Base-by-base conservation (phyloP, 1,140 invertebrate genomes). In the Odontomachus brunneus region DNA sequence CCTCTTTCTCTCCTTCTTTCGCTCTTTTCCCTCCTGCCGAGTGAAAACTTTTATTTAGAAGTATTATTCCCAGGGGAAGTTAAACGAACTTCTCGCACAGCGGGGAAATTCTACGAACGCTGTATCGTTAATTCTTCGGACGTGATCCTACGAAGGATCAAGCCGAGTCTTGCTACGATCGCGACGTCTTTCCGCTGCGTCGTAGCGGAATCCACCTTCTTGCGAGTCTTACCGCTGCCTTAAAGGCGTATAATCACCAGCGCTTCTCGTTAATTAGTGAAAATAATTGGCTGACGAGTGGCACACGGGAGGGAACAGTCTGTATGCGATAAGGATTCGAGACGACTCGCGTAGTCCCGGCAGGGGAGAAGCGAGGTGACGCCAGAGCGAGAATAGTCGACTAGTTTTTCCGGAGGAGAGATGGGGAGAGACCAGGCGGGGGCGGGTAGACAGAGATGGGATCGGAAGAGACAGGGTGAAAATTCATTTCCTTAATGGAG, bases 401-500 rank as follows among this genome's bases (percentile, higher is more conserved):
- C 53, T 49, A 63, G 67, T 71, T 26, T 69, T 81, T 81, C 33
- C 38, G 9, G 33, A 29, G 12, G 14, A 19, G 57, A 2, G n/a
- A 33, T 5, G 5, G 29, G 29, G 29, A 33, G 29, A 33, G 29
- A 33, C 2, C 29, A 22, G 63, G 0, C 24, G 49, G 19, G 44
- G 44, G 38, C 17, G 11, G 60, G 15, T 26, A 24, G 9, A 44
- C 38, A 51, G 51, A 14, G 51, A 29, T n/a, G 48, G 19, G 66
- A 78, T 84, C 67, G 74, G 75, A 69, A 84, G 82, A 48, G 63
- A 57, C 24, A 60, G 81, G 75, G 57, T 60, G 74, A 87, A 84
- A 90, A 90, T 90, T 90, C 89, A 90, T 90, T 90, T 89, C 89
- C 87, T 86, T 90, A 90, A 90, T 90, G 89, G 89, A 90, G 87